phyloP scores from a whole-genome alignment of 2,113 vertebrate species.

The Spermophilus dauricus region DNA sequence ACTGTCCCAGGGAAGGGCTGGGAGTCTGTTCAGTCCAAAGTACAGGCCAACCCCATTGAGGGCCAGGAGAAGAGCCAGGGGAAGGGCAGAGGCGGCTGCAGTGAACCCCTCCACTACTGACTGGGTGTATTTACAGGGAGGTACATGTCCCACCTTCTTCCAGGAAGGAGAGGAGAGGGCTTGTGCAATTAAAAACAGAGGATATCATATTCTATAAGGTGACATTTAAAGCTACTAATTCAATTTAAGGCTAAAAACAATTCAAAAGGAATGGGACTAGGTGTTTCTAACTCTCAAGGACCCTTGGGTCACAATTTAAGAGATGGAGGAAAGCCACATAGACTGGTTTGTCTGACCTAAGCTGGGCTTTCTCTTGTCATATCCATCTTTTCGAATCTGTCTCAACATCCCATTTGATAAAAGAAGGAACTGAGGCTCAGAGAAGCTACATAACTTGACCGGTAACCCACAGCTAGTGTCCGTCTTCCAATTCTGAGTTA shows the following conservation, averaged over 20 bases:
- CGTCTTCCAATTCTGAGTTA: neutral
- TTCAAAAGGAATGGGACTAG: neutral
- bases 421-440: neutral
- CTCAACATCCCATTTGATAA: neutral
- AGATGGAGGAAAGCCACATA: neutral
- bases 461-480: neutral
- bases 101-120: neutral
- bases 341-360: neutral
- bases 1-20: neutral
- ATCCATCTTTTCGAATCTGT: neutral
- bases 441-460: neutral
- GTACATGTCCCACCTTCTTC: neutral
- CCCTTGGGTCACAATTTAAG: neutral
- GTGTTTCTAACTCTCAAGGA: neutral
- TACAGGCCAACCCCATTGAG: neutral
- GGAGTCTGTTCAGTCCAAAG: neutral
- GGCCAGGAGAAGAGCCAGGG: neutral
- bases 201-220: neutral
- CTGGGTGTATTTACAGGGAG: neutral
- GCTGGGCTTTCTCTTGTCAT: neutral
- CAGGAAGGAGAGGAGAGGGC: neutral
- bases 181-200: neutral
- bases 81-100: fast-evolving
- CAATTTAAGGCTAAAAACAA: neutral
- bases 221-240: neutral